Conservation (phyloP, 2,888 invertebrate species). For the Sceliomorpha sp. region DNA sequence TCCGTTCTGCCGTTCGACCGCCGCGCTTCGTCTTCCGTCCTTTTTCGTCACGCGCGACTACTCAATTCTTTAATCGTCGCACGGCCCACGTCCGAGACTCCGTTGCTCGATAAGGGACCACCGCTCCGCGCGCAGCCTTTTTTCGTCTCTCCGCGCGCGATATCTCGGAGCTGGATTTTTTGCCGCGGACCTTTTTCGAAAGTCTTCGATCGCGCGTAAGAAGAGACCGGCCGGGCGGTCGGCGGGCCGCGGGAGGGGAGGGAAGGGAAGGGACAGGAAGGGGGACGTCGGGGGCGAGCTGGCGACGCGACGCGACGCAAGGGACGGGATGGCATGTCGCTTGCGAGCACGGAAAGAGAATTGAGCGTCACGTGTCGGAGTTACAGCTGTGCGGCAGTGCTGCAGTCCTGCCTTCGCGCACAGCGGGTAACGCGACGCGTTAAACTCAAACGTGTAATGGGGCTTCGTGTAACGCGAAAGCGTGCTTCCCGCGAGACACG, state of each 20-base stretch:
- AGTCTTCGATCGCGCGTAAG: slow-evolving; percentile 36
- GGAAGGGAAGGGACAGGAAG: background rate
- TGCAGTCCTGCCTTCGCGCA: slow-evolving; percentile 25
- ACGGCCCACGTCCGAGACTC: slow-evolving; percentile 45
- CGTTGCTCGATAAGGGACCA: slow-evolving; percentile 44
- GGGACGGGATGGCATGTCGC: slow-evolving; percentile 19
- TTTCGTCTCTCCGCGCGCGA: slow-evolving; percentile 25
- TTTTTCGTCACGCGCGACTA: slow-evolving; percentile 52
- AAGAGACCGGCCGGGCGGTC: slow-evolving; percentile 11
- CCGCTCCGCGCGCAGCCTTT: slow-evolving; percentile 20
- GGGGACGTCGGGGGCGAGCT: background rate
- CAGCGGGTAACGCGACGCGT: slow-evolving; percentile 36
- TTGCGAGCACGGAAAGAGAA: slow-evolving; percentile 32
- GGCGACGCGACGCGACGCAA: slow-evolving; percentile 1
- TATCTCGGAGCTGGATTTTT: slow-evolving; percentile 11
- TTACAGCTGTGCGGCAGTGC: slow-evolving; percentile 38
- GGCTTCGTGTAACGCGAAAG: slow-evolving; percentile 35
- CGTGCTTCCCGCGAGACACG: slow-evolving; percentile 45
- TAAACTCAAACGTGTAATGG: slow-evolving; percentile 36
- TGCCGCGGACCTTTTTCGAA: slow-evolving; percentile 36
- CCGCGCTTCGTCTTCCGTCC: slow-evolving; percentile 25
- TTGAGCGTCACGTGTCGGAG: slow-evolving; percentile 49
- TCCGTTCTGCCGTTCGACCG: slow-evolving; percentile 13
- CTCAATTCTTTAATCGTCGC: slow-evolving; percentile 60
- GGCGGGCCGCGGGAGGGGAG: background rate